Percentiles rank a stretch among this genome's conserved stretches.
Evolutionary conservation across 2,888 invertebrate genomes (phyloP).

Genomic region (Orthonychiurus folsomi): DNA sequence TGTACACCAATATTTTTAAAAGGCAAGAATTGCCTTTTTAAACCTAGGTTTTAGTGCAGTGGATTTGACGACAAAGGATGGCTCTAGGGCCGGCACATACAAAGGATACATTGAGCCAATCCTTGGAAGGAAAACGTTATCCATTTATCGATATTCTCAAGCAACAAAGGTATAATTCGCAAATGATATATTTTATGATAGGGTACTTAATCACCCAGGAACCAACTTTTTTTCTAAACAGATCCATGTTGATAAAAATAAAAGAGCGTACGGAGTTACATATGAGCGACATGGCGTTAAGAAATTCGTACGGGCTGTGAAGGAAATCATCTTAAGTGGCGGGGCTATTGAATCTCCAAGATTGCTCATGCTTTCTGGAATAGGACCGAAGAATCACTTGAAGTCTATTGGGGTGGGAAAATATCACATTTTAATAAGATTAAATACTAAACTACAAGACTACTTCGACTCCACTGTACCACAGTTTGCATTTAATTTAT

Average conservation of each 20-base stretch:
- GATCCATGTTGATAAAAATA: slow-evolving; percentile 28
- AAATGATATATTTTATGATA: not conserved
- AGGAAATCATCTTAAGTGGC: slow-evolving; percentile 32
- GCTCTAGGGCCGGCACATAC: slow-evolving; percentile 29
- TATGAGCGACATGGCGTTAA: slow-evolving; percentile 30
- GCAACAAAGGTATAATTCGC: slow-evolving; percentile 9
- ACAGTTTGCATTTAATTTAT: too few species aligned
- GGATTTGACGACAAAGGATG: slow-evolving; percentile 33
- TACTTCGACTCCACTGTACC: too few species aligned
- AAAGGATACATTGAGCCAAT: slow-evolving; percentile 27
- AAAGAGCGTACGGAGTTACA: slow-evolving; percentile 30
- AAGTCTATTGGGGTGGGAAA: slow-evolving; percentile 14
- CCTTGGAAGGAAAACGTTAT: slow-evolving; percentile 3
- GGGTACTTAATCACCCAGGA: not conserved
- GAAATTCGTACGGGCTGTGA: slow-evolving; percentile 25
- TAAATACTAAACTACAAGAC: too few species aligned
- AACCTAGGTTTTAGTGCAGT: slow-evolving; percentile 30
- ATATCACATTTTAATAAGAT: not conserved
- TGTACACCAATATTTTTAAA: too few species aligned
- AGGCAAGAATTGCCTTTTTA: not conserved
- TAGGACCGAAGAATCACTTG: slow-evolving; percentile 32
- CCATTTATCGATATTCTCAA: slow-evolving; percentile 15
- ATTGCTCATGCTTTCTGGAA: slow-evolving; percentile 33
- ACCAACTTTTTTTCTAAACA: slow-evolving; percentile 9
- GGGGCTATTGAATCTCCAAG: slow-evolving; percentile 32